A percentile compares a stretch with the other conserved stretches of the same genome.
Conservation (phyloP, 2,888 invertebrate species). For the Drosophila percnosoma region DNA sequence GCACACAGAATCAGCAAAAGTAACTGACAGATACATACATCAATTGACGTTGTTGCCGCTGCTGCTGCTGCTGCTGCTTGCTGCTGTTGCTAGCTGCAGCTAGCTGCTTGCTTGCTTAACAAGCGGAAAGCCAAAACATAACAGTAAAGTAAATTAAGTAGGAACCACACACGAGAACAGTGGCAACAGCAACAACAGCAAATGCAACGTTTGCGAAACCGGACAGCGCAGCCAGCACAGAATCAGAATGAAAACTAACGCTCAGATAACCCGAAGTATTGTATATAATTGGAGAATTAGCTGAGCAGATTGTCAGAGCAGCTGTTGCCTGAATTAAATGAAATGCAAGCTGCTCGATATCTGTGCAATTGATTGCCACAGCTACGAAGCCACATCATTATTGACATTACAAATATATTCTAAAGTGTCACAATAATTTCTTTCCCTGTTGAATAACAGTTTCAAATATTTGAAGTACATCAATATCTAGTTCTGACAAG, state of each 20-base stretch:
- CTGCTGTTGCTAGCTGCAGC: constrained; percentile 23
- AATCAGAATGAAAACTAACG: constrained; percentile 17
- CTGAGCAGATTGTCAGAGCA: background rate
- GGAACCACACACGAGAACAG: constrained; percentile 62
- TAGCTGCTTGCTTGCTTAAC: constrained; percentile 62
- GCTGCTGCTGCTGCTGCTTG: constrained; percentile 20
- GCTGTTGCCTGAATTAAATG: background rate
- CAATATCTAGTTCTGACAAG: background rate
- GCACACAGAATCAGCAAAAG: constrained; percentile 60
- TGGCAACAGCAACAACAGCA: constrained; percentile 23
- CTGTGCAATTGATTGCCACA: background rate
- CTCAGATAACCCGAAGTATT: constrained; percentile 17
- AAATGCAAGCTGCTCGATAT: background rate
- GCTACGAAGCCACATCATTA: background rate
- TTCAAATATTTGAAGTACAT: background rate
- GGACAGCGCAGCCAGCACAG: constrained; percentile 45
- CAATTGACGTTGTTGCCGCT: constrained; percentile 42
- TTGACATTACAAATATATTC: background rate
- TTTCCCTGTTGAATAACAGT: background rate
- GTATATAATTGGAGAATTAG: constrained; percentile 5
- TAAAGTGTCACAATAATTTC: background rate
- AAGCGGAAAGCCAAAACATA: constrained; percentile 75
- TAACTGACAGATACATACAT: constrained; percentile 68
- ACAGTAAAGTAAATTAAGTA: constrained; percentile 77
- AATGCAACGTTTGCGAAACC: constrained; percentile 66